Conservation (phyloP, 2,888 invertebrate genomes). For the Nomada fucata region DNA sequence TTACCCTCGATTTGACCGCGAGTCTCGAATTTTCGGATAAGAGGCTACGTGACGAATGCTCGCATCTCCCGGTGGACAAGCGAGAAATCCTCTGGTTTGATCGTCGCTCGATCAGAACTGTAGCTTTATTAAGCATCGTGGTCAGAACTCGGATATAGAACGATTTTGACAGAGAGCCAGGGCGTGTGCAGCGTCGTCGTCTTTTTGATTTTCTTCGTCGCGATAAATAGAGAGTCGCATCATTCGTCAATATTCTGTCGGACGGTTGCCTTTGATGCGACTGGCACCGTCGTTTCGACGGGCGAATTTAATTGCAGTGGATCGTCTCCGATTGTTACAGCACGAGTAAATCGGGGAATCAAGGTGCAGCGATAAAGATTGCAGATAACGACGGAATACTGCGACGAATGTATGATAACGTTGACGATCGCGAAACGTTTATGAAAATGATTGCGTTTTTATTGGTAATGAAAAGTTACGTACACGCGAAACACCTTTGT, state of each 20-base stretch:
- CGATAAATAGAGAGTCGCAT: too few relatives aligned
- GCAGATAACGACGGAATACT: not conserved
- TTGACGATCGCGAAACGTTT: not conserved
- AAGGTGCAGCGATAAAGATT: not conserved
- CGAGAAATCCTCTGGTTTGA: not conserved
- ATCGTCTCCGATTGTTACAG: not conserved
- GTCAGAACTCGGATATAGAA: slow-evolving; percentile 51
- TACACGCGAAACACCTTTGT: not conserved
- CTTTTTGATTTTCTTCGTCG: not conserved
- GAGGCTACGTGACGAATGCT: too few relatives aligned
- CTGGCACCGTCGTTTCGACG: not conserved
- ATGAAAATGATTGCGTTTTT: not conserved
- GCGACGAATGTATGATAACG: not conserved
- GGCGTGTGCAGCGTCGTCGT: not conserved
- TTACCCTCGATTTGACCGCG: not conserved
- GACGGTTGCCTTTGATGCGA: not conserved
- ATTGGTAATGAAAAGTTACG: not conserved
- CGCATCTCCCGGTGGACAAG: too few relatives aligned
- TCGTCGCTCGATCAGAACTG: slow-evolving; percentile 1
- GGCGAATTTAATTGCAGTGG: not conserved
- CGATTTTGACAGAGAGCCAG: slow-evolving; percentile 48
- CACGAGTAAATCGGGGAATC: too few relatives aligned
- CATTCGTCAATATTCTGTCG: not conserved
- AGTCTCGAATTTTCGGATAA: not conserved
- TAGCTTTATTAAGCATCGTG: slow-evolving; percentile 35